Percentiles rank a stretch among this genome's conserved stretches.
These are phyloP conservation scores for Lathronympha strigana DNA, from an alignment of 2,888 invertebrate species.

Conservation along the genomic window DNA sequence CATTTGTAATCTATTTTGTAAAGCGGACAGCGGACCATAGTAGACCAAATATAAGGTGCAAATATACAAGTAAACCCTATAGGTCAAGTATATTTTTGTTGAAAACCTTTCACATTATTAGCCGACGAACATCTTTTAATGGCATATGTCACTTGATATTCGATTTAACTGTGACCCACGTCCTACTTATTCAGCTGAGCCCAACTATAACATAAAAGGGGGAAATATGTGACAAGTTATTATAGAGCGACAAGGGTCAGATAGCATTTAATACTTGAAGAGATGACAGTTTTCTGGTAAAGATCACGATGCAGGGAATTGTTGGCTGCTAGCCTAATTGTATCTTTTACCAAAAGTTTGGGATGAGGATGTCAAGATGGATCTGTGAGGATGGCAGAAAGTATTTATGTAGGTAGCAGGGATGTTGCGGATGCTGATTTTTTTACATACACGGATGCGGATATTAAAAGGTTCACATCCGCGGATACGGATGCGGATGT, in stretches of 20 bases:
- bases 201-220: constrained; percentile 41
- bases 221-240: constrained; percentile 46
- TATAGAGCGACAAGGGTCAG: constrained; percentile 67
- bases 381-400: neutral
- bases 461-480: too few relatives aligned
- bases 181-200: constrained; percentile 25
- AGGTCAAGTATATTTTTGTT: too few relatives aligned
- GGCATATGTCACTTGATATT: constrained; percentile 32
- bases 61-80: too few relatives aligned
- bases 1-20: too few relatives aligned
- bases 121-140: neutral
- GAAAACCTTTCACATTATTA: neutral
- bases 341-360: neutral
- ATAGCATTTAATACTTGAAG: constrained; percentile 58
- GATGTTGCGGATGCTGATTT: too few relatives aligned
- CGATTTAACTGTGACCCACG: constrained; percentile 18
- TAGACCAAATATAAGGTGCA: too few relatives aligned
- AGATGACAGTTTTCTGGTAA: constrained; percentile 49
- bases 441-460: too few relatives aligned
- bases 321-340: constrained; percentile 18
- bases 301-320: constrained; percentile 7
- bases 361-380: neutral
- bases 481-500: too few relatives aligned
- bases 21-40: too few relatives aligned
- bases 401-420: too few relatives aligned